These are phyloP conservation scores for Pampusana beccarii DNA, from an alignment of 2,113 vertebrate genomes.

Conservation along the genomic window DNA sequence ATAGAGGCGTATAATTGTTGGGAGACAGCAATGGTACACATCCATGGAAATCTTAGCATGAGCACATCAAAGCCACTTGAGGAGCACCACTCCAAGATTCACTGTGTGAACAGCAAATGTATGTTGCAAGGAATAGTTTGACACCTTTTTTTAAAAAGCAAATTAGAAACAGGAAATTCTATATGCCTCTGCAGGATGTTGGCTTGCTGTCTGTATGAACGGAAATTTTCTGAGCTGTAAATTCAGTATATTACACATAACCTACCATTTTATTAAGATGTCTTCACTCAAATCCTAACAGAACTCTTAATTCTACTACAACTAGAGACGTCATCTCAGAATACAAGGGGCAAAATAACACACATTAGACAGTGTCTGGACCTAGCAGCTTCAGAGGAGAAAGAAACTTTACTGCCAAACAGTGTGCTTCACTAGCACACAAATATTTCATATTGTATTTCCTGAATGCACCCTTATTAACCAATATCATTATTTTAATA, in stretches of 20 bases:
- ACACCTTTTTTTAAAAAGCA: neutral
- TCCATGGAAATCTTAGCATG: neutral
- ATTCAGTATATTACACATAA: neutral
- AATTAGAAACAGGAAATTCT: neutral
- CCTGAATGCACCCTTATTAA: neutral
- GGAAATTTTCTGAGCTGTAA: neutral
- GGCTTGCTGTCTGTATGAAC: neutral
- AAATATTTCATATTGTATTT: neutral
- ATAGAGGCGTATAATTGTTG: neutral
- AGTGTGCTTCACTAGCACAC: neutral
- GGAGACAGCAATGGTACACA: neutral
- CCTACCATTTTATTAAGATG: neutral
- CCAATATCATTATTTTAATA: neutral
- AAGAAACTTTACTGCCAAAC: neutral
- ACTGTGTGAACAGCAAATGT: neutral
- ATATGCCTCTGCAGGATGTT: neutral
- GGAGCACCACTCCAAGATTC: neutral
- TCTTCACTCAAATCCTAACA: neutral
- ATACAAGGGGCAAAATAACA: neutral
- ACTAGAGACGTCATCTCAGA: neutral
- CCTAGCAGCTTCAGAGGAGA: fast-evolving
- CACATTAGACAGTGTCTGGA: neutral
- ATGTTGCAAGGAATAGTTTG: neutral
- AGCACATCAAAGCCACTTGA: neutral
- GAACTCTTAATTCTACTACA: neutral